Conservation (phyloP, 2,797 vertebrate genomes). For the Hyperoplus immaculatus region DNA sequence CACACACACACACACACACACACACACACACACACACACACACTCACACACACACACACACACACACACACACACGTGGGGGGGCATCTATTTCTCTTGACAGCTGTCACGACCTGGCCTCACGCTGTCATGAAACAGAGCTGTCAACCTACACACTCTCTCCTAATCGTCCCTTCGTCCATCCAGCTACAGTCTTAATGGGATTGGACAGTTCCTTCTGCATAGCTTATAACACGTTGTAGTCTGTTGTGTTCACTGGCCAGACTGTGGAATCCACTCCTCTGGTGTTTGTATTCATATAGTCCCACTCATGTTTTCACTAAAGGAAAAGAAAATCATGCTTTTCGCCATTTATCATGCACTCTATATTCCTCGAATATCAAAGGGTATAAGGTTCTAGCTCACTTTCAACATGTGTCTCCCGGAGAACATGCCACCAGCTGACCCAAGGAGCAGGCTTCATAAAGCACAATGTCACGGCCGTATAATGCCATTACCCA, state of each 20-base stretch:
- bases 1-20: constrained; percentile 17
- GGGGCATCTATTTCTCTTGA: constrained; percentile 31
- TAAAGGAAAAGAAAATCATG: background rate
- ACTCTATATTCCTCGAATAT: background rate
- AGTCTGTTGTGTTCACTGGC: background rate
- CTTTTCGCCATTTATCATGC: background rate
- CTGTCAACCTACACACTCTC: constrained; percentile 50
- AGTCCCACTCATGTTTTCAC: background rate
- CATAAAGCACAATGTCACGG: constrained; percentile 56
- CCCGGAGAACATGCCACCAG: constrained; percentile 29
- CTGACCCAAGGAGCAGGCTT: constrained; percentile 34
- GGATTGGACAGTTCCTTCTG: constrained; percentile 64
- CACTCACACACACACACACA: constrained; percentile 9
- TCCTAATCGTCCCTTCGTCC: constrained; percentile 61
- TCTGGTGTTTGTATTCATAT: background rate
- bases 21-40: background rate
- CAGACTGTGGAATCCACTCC: background rate
- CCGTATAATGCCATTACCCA: constrained; percentile 61
- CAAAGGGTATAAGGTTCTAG: background rate
- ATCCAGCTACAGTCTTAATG: constrained; percentile 60
- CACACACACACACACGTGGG: background rate
- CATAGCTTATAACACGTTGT: constrained; percentile 23
- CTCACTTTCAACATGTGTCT: constrained; percentile 51
- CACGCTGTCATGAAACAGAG: constrained; percentile 66
- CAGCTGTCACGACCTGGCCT: constrained; percentile 71